Percentiles rank a stretch among this genome's conserved stretches.
phyloP scores from a whole-genome alignment of 64 coral and sea anemone species.

The Porites lutea region DNA sequence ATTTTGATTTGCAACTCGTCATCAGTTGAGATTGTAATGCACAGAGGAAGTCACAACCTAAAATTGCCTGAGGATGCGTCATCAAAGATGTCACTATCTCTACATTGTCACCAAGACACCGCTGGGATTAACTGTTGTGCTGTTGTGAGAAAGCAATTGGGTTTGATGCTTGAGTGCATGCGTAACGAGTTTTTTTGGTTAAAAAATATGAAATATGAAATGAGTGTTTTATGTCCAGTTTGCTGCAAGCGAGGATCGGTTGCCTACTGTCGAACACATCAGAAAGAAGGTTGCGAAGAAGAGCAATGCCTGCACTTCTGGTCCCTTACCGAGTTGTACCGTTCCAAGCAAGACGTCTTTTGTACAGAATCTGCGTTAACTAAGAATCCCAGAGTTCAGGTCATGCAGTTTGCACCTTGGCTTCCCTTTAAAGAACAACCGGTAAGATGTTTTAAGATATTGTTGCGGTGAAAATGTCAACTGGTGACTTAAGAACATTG shows the following conservation, averaged over 20 bases:
- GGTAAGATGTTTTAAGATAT: no score
- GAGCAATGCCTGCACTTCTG: no score
- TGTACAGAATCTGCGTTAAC: no score
- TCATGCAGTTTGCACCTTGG: no score
- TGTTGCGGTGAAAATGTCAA: no score
- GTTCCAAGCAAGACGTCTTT: no score
- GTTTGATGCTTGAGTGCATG: background rate
- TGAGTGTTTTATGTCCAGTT: background rate
- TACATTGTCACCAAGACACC: background rate
- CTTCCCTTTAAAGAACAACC: no score
- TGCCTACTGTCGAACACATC: background rate
- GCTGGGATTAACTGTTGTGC: background rate
- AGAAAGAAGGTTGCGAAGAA: no score
- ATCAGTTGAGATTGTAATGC: background rate
- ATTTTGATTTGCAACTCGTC: background rate
- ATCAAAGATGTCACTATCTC: background rate
- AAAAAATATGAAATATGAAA: slow-evolving; percentile 11
- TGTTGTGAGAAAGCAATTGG: background rate
- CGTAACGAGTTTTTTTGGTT: background rate
- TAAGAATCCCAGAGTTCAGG: no score
- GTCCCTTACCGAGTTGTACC: no score
- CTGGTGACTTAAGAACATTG: no score
- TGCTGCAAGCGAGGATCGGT: background rate
- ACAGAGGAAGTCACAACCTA: background rate
- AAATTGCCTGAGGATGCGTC: background rate